These are phyloP conservation scores for Heliothis virescens DNA, from an alignment of 1,140 invertebrate genomes.

Conservation along the genomic window DNA sequence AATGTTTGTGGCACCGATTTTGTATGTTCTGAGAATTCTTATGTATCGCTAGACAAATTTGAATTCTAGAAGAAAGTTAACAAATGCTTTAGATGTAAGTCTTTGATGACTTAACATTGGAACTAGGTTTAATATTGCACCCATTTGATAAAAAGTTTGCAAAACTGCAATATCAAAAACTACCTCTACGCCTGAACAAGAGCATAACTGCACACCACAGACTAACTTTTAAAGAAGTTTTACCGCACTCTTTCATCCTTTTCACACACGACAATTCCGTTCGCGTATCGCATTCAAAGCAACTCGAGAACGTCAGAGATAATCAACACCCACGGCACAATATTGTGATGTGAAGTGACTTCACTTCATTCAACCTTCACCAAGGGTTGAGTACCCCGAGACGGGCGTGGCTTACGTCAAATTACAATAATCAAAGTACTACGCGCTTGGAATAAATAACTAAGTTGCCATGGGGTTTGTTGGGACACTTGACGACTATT, in stretches of 20 bases:
- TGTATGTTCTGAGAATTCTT: background rate
- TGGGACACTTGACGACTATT: slow-evolving; percentile 40
- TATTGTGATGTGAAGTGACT: slow-evolving; percentile 40
- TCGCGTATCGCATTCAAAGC: slow-evolving; percentile 26
- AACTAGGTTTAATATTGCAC: too few relatives aligned
- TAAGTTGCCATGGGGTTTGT: slow-evolving; percentile 25
- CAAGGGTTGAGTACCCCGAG: slow-evolving; percentile 16
- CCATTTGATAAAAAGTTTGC: background rate
- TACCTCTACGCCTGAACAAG: background rate
- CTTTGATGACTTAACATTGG: too few relatives aligned
- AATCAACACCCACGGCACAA: slow-evolving; percentile 33
- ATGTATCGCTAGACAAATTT: background rate
- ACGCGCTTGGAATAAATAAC: slow-evolving; percentile 44
- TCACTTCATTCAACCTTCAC: slow-evolving; percentile 37
- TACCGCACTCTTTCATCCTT: background rate
- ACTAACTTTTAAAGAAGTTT: slow-evolving; percentile 7
- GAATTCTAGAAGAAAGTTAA: background rate
- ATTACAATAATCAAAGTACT: slow-evolving; percentile 47
- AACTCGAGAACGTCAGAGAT: slow-evolving; percentile 32
- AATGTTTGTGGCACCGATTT: background rate
- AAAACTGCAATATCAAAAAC: background rate
- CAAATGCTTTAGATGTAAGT: too few relatives aligned
- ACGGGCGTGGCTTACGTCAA: slow-evolving; percentile 40
- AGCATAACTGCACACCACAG: background rate
- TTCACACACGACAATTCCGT: slow-evolving; percentile 15